phyloP scores from a whole-genome alignment of 1,140 invertebrate species.

The Acyrthosiphon pisum region DNA sequence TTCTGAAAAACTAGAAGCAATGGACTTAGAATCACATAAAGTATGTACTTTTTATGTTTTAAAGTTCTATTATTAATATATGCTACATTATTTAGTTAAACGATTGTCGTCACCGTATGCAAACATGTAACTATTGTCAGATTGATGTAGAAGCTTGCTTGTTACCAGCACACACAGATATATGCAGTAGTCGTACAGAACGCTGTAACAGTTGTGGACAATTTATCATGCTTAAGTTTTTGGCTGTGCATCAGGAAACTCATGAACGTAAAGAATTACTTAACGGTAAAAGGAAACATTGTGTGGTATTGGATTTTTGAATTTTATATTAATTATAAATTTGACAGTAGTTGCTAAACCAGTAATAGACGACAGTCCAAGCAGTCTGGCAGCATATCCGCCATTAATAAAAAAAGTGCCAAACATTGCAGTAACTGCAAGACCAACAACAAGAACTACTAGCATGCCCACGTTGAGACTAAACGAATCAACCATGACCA shows the following conservation, averaged over 20 bases:
- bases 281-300: conserved; percentile 22
- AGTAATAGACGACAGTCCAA: not conserved
- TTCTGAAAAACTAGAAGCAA: conserved; percentile 63
- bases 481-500: not conserved
- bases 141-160: conserved; percentile 69
- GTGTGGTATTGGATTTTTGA: not conserved
- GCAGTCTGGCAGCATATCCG: conserved; percentile 46
- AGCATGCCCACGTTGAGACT: conserved; percentile 32
- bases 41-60: conserved; percentile 60
- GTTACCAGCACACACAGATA: conserved; percentile 69
- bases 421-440: not conserved
- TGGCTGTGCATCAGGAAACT: conserved; percentile 66
- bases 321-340: conserved; percentile 12
- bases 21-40: conserved; percentile 64
- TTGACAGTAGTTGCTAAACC: conserved; percentile 12
- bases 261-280: conserved; percentile 24
- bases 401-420: conserved; percentile 54
- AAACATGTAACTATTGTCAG: conserved; percentile 70
- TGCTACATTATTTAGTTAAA: conserved; percentile 27
- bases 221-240: conserved; percentile 73
- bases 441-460: conserved; percentile 20
- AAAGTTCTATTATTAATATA: not conserved
- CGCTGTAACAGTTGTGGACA: conserved; percentile 70
- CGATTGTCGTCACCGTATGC: conserved; percentile 58
- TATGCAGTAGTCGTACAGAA: conserved; percentile 74